A percentile compares a stretch with the other conserved stretches of the same genome.
phyloP scores from a whole-genome alignment of 1,140 invertebrate species.

The Aphis craccivora region DNA sequence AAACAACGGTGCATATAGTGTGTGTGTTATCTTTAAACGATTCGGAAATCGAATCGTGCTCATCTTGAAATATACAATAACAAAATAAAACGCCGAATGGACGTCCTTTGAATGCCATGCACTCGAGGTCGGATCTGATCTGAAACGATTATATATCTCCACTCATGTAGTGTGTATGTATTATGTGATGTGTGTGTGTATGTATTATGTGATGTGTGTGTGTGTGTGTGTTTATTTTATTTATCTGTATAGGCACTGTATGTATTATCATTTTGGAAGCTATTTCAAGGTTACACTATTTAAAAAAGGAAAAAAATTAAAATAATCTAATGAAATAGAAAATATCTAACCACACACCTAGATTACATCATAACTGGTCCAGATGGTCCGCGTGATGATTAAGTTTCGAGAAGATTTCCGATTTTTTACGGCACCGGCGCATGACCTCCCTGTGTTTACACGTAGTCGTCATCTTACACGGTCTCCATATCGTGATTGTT shows the following conservation, averaged over 20 bases:
- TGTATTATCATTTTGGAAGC: neutral
- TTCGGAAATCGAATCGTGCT: conserved; percentile 48
- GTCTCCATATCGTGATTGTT: conserved; percentile 45
- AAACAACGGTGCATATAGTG: neutral
- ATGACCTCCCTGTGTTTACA: conserved; percentile 27
- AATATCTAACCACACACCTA: conserved; percentile 1
- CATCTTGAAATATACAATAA: conserved; percentile 19
- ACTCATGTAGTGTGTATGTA: too few relatives aligned
- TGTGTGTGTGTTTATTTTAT: conserved; percentile 31
- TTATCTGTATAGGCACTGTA: conserved; percentile 11
- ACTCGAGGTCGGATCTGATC: conserved; percentile 31
- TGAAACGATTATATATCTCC: conserved; percentile 1
- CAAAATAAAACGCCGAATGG: neutral
- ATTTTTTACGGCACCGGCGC: conserved; percentile 32
- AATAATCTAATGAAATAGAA: conserved; percentile 52
- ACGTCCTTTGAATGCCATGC: conserved; percentile 46
- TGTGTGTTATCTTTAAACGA: neutral
- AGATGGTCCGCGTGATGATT: conserved; percentile 33
- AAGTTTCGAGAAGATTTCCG: conserved; percentile 39
- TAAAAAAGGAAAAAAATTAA: conserved; percentile 35
- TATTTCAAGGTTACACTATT: conserved; percentile 45
- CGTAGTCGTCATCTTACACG: neutral
- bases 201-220: too few relatives aligned
- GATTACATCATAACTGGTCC: conserved; percentile 54
- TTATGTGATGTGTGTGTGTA: too few relatives aligned